A percentile compares a stretch with the other conserved stretches of the same genome.
Conservation (phyloP, 2,888 invertebrate species). For the Xestia c-nigrum region DNA sequence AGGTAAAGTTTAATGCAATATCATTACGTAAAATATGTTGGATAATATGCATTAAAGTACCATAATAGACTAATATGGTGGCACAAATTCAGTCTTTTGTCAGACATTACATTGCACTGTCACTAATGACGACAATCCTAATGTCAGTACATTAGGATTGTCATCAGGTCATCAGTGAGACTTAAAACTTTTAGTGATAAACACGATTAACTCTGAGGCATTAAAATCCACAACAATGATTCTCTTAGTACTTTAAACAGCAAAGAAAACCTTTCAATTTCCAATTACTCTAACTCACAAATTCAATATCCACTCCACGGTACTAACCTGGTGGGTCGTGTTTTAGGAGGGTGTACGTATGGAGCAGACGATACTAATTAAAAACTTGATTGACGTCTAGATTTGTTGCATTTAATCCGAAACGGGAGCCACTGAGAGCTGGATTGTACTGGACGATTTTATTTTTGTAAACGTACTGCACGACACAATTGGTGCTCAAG, state of each 20-base stretch:
- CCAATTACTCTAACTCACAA: not conserved
- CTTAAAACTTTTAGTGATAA: not conserved
- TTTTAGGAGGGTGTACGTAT: not conserved
- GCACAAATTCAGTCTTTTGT: not conserved
- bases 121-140: not conserved
- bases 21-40: not conserved
- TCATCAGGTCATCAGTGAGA: not conserved
- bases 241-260: not conserved
- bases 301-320: not conserved
- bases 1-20: not conserved
- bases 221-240: not conserved
- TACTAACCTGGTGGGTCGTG: no score
- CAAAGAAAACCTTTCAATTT: not conserved
- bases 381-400: no score
- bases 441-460: not conserved
- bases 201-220: not conserved
- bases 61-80: not conserved
- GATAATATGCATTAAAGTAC: not conserved
- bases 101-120: not conserved
- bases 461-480: not conserved
- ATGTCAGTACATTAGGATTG: not conserved
- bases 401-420: not conserved
- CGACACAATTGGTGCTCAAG: not conserved
- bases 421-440: no score
- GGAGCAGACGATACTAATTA: not conserved